Evolutionary conservation across 2,888 invertebrate genomes (phyloP), one percentile per base, ranked within the genome.

Genomic region (Ennomos erosarius): DNA sequence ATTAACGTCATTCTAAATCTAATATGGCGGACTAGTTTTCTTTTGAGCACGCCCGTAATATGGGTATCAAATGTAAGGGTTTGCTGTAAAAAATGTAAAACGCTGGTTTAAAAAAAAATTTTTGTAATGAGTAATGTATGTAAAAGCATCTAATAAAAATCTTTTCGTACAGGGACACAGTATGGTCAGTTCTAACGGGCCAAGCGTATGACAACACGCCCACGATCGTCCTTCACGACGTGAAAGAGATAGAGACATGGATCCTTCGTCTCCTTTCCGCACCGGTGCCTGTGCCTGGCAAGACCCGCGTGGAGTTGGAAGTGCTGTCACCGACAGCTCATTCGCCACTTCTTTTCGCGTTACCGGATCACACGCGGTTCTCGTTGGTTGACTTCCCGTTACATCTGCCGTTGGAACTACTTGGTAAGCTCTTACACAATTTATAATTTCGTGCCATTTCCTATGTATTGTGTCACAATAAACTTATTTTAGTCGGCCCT

Each of bases 201-300:
- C 96, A 96, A 84, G 93, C 95, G 34, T 94, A 95, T 73, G 97
- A 97, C 68, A 95, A 95, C 59, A 96, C 96, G 12, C 96, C 98
- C 1, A 96, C 97, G 0, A 96, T 97, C 65, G 97, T 99, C 11
- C 93, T 99, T 72, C 99, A 99, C 85, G 99, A 99, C 88, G 98
- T 99, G 40, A 95, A 97, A 71, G 99, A 99, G 92, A 98, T 99
- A 68, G 99, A 99, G 91, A 99, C 99, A 8, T 99, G 99, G 99
- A 99, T 99, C 73, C 93, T 99, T 61, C 95, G 99, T 62, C 93
- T 99, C 40, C 93, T 99, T 44, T 99, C 99, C 69, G 97, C 99
- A 56, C 99, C 99, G 3, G 99, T 99, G 51, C 99, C 99, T 6
- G 98, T 99, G 59, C 99, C 99, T 37, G 98, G 98, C 56, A 98